Percentiles rank a stretch among this genome's conserved stretches.
Evolutionary conservation across 1,140 invertebrate species (phyloP).

Genomic region (Calliphora vicina): DNA sequence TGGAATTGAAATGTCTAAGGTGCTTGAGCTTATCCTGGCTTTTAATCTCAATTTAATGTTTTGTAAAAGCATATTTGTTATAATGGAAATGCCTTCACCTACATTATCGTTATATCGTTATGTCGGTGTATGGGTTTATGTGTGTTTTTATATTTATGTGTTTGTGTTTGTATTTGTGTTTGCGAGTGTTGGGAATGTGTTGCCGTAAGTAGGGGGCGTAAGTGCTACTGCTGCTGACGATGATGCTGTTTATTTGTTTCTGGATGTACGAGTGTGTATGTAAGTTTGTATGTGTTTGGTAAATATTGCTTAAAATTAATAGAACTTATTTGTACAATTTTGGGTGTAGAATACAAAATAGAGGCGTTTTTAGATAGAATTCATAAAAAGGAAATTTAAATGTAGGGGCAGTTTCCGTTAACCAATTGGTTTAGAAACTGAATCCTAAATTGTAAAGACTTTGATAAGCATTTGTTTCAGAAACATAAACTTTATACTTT

Average conservation of each 20-base stretch:
- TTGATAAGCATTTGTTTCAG: no score
- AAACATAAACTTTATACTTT: no score
- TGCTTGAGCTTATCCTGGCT: slow-evolving; percentile 39
- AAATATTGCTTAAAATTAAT: slow-evolving; percentile 5
- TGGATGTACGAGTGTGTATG: no score
- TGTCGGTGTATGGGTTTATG: neutral
- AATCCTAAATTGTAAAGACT: neutral
- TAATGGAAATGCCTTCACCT: slow-evolving; percentile 44
- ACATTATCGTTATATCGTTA: slow-evolving; percentile 33
- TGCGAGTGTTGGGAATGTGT: slow-evolving; percentile 11
- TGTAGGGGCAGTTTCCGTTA: no score
- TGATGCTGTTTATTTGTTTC: slow-evolving; percentile 17
- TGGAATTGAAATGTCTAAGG: slow-evolving; percentile 21
- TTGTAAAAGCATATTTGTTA: slow-evolving; percentile 36
- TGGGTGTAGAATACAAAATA: neutral
- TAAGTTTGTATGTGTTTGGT: no score
- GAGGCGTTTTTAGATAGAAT: neutral
- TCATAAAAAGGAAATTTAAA: neutral
- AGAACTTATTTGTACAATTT: neutral
- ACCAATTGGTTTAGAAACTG: neutral
- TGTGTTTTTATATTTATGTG: slow-evolving; percentile 21
- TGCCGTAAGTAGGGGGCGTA: neutral
- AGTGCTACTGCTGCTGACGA: neutral
- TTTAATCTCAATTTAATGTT: slow-evolving; percentile 43
- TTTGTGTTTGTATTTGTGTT: neutral